Evolutionary conservation across 2,113 vertebrate genomes (phyloP).

Genomic region (Epinephelus moara): DNA sequence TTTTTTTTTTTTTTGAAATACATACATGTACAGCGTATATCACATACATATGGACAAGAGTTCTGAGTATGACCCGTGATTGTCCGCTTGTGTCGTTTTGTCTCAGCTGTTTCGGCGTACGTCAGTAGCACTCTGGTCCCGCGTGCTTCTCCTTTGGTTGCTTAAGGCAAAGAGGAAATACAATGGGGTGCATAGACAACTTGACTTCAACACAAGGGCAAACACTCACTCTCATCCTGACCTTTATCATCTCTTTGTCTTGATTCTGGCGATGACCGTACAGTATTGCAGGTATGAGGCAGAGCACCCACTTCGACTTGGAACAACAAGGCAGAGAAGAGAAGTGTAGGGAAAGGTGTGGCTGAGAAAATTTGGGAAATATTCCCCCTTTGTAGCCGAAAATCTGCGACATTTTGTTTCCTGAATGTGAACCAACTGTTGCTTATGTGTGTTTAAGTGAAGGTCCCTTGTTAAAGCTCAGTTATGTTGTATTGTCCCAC

Average conservation of each 20-base stretch:
- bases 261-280: neutral
- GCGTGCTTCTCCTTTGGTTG: slow-evolving; percentile 66
- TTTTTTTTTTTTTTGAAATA: slow-evolving; percentile 56
- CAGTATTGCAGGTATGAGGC: slow-evolving; percentile 31
- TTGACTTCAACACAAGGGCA: slow-evolving; percentile 42
- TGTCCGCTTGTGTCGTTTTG: slow-evolving; percentile 17
- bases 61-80: slow-evolving; percentile 15
- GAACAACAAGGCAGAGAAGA: slow-evolving; percentile 69
- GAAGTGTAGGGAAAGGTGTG: slow-evolving; percentile 19
- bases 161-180: slow-evolving; percentile 77
- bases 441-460: neutral
- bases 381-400: neutral
- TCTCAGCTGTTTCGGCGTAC: neutral
- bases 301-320: slow-evolving; percentile 25
- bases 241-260: slow-evolving; percentile 9
- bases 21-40: slow-evolving; percentile 64
- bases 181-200: slow-evolving; percentile 42
- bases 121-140: slow-evolving; percentile 7
- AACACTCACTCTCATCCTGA: slow-evolving; percentile 23
- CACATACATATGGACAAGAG: slow-evolving; percentile 41
- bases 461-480: neutral
- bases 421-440: neutral
- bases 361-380: slow-evolving; percentile 8
- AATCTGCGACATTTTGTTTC: neutral
- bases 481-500: neutral